Base-by-base conservation (phyloP, 2,797 vertebrate genomes). In the Clarias fuscus region DNA sequence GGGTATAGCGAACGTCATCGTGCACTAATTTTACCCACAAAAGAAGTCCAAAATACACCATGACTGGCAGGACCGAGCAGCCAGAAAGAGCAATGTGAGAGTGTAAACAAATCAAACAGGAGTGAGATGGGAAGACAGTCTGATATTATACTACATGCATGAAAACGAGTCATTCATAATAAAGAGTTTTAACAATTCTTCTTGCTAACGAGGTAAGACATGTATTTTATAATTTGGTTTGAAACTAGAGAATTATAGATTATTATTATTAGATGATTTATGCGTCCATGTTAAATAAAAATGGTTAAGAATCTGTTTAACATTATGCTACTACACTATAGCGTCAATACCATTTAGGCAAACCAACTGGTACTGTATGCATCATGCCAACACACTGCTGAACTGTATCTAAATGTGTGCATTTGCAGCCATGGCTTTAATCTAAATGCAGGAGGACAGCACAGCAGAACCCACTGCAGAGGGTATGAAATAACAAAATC, bases 11-110 rank as follows among this genome's bases (percentile, higher is more conserved):
- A 20, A 81, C 10, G 17, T 77, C 70, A 30, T 33, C 33, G 22
- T 65, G 70, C 78, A 70, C 27, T 53, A 56, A 64, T 70, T 65
- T 56, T 43, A 80, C 7, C 7, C 37, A 80, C 22, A 62, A 58
- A 78, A 78, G 53, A 84, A 78, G 76, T 33, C 18, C 27, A 79
- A 80, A 80, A 64, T 64, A 80, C 33, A 79, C 58, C 77, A 7
- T 62, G 77, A 40, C 58, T 79, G 77, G 58, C 77, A 79, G 33
- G 30, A 79, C 18, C 7, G 5, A 79, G 58, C 33, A 79, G 58
- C 11, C 58, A 79, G 77, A 79, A 33, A 79, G 5, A 24, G 58
- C 13, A 3, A 33, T 40, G 30, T 79, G 58, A 24, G 18, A 33
- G 76, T 62, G 20, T 22, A 40, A 62, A 79, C 33, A 62, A 62